Conservation (phyloP, 2,113 vertebrate species). For the Vulpes lagopus region DNA sequence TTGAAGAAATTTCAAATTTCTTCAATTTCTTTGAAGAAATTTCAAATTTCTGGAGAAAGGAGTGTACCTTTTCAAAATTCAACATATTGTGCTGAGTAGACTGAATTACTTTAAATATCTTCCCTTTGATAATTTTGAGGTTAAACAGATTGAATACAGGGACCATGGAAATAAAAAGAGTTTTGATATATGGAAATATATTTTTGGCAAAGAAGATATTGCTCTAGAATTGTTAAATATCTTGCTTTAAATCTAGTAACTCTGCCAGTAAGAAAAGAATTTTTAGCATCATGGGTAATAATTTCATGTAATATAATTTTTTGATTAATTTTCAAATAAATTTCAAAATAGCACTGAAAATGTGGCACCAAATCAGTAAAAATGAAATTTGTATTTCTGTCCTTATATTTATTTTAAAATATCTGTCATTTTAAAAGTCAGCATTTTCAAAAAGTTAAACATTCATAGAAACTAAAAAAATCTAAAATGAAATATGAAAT, state of each 20-base stretch:
- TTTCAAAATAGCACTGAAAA: conserved; percentile 22
- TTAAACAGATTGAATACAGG: neutral
- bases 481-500: neutral
- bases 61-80: conserved; percentile 42
- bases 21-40: neutral
- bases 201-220: conserved; percentile 24
- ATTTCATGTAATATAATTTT: conserved; percentile 11
- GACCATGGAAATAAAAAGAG: neutral
- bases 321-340: conserved; percentile 20
- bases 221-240: neutral
- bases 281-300: neutral
- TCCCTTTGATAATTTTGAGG: neutral
- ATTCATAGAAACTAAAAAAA: neutral
- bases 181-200: neutral
- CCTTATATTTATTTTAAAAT: conserved; percentile 19
- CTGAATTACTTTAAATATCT: neutral
- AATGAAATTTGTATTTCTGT: neutral
- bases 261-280: neutral
- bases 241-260: neutral
- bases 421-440: neutral
- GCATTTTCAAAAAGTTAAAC: conserved; percentile 24
- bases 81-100: neutral
- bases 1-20: neutral
- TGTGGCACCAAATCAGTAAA: neutral
- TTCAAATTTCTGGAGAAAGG: neutral